Evolutionary conservation across 2,888 invertebrate species (phyloP).

Genomic region (Tenthredo notha): DNA sequence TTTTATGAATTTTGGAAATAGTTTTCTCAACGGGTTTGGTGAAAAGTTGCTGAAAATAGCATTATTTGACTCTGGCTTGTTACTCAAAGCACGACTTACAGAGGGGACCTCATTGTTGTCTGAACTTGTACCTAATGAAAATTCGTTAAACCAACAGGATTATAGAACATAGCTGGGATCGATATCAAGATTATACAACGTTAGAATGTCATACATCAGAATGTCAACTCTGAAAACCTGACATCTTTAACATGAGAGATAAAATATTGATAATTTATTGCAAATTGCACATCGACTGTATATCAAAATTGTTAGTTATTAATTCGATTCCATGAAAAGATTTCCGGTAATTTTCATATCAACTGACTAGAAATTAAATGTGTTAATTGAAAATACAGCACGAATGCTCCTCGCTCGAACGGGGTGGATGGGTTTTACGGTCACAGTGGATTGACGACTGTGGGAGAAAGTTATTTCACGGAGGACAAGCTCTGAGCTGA

Average conservation of each 20-base stretch:
- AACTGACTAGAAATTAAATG: neutral
- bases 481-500: slow-evolving; percentile 8
- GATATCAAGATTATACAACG: slow-evolving; percentile 56
- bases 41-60: neutral
- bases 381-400: neutral
- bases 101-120: slow-evolving; percentile 61
- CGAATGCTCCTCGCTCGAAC: neutral
- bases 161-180: slow-evolving; percentile 55
- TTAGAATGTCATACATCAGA: slow-evolving; percentile 52
- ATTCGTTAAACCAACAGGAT: slow-evolving; percentile 60
- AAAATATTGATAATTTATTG: neutral
- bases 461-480: neutral
- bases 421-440: neutral
- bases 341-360: neutral
- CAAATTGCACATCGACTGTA: neutral
- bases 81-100: slow-evolving; percentile 60
- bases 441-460: neutral
- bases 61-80: slow-evolving; percentile 54
- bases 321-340: neutral
- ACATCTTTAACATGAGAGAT: neutral
- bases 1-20: neutral
- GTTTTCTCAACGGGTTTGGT: neutral
- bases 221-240: neutral
- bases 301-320: neutral
- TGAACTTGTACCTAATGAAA: slow-evolving; percentile 62